Evolutionary conservation across 2,113 vertebrate genomes (phyloP), one percentile per base, ranked within the genome.

Genomic region (Neodon shergylaensis): DNA sequence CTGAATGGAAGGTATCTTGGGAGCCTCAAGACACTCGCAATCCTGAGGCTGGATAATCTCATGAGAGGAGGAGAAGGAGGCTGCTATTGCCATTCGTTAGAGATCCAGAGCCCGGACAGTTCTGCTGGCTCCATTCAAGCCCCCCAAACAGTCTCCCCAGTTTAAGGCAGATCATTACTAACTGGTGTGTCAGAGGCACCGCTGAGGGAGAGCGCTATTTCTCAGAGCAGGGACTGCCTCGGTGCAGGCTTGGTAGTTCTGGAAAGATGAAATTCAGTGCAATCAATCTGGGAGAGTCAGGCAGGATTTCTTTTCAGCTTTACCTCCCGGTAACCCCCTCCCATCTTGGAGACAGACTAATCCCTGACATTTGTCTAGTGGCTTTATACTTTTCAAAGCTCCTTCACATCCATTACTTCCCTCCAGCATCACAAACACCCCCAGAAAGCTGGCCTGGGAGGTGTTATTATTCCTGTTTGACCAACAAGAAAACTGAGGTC

Each of bases 311-410:
- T 95, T 95, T 90, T 70, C 90, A 96, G 95, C 88, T 96, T 90
- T 94, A 68, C 39, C 93, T 94, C 72, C 79, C 78, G 88, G 76
- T 31, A 98, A 84, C 65, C 92, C 95, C 47, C 90, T 97, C 89
- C 96, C 84, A 96, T 86, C 78, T 93, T 81, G 54, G 81, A 90
- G 72, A 96, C 49, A 96, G 52, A 88, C 84, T 97, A 96, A 97
- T 97, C 94, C 44, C 83, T 97, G 74, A 95, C 92, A 94, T 97
- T 97, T 96, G 76, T 96, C 93, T 96, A 84, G 87, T 96, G 90
- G 93, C 92, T 88, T 97, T 97, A 92, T 90, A 95, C 90, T 95
- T 95, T 95, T 68, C 95, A 94, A 88, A 95, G 76, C 61, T 90
- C 90, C 76, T 92, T 95, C 93, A 79, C 76, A 88, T 94, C 81